Evolutionary conservation across 2,888 invertebrate species (phyloP), one percentile per base, ranked within the genome.

Genomic region (Lathronympha strigana): DNA sequence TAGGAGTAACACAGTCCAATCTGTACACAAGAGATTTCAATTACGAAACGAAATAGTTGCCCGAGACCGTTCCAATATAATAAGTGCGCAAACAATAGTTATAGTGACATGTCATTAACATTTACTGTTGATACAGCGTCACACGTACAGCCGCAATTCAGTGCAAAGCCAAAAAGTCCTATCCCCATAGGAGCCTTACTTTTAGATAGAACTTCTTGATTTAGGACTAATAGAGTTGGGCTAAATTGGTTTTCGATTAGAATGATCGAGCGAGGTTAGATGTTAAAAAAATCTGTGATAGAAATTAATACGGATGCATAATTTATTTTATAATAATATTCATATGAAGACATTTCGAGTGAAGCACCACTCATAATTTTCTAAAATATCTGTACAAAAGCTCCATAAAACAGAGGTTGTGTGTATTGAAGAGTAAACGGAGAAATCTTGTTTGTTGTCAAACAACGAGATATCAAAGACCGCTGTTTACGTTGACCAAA

Each of bases 101-200:
- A 61, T 70, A 71, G 71, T 68, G 71, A 68, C 70, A 67, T 66
- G 69, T 68, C 76, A 82, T 83, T 80, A 82, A 79, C 83, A 82
- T 82, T 80, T 77, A 71, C 76, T 68, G 66, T 73, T 81, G 79
- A 81, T 81, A 80, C 72, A 78, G 71, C 36, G 23, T 54, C n/a
- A n/a, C n/a, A n/a, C n/a, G n/a, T n/a, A n/a, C n/a, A 69, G 76
- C 80, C 80, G 77, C 76, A 74, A 76, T 36, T 6, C n/a, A 19
- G 36, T 4, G 19, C 36, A 36, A 13, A 23, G 15, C 9, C 53
- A 36, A 36, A 53, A 53, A 6, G 36, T n/a, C 53, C 4, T 36
- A 53, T 36, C n/a, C 9, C 36, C 23, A 8, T n/a, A 38, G 4
- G 0, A 53, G 6, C n/a, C 23, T 21, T 4, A 6, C n/a, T n/a